Conservation (phyloP, 64 coral and sea anemone species). For the Exaiptasia diaphana region DNA sequence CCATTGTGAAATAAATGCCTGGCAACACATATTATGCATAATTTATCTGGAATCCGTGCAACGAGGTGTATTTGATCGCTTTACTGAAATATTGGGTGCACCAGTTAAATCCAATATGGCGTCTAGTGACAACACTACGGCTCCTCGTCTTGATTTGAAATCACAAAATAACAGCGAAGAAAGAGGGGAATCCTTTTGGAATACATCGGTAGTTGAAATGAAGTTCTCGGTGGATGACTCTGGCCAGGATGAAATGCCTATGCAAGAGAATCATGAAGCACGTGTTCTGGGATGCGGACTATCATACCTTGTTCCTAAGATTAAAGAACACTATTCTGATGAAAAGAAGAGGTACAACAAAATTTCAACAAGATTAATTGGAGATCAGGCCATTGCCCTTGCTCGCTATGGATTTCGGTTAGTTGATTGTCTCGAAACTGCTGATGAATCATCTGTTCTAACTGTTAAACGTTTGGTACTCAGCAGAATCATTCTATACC, state of each 20-base stretch:
- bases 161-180: not conserved
- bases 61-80: not conserved
- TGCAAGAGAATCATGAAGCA: not conserved
- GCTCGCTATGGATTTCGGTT: too few relatives aligned
- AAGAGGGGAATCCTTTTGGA: not conserved
- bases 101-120: not conserved
- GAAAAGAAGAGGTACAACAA: conserved; percentile 22
- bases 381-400: too few relatives aligned
- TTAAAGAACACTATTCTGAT: conserved; percentile 38
- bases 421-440: too few relatives aligned
- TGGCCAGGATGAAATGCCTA: not conserved
- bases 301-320: conserved; percentile 10
- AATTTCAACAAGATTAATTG: conserved; percentile 10
- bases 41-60: not conserved
- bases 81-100: too few relatives aligned
- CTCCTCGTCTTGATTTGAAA: not conserved
- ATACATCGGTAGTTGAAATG: not conserved
- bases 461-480: too few relatives aligned
- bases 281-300: conserved; percentile 14
- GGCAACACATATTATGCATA: not conserved
- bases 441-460: too few relatives aligned
- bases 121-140: not conserved
- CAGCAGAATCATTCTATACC: too few relatives aligned
- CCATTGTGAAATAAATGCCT: conserved; percentile 57
- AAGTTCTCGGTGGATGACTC: not conserved